Percentiles rank a stretch among this genome's conserved stretches.
These are phyloP conservation scores for Brachyptera putata DNA, from an alignment of 2,888 invertebrate species.

Conservation along the genomic window DNA sequence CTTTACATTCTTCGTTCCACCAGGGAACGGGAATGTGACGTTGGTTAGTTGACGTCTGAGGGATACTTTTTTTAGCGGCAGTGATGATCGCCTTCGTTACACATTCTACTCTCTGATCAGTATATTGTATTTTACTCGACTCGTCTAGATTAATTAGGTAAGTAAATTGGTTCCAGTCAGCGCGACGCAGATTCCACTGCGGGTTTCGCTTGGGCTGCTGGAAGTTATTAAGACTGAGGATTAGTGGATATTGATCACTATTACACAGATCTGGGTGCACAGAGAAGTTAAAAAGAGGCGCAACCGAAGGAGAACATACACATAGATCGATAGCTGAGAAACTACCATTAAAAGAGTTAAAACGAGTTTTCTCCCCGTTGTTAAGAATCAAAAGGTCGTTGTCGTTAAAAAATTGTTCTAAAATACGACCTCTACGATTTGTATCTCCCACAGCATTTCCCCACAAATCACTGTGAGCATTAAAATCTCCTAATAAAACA, in stretches of 20 bases:
- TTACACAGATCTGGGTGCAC: neutral
- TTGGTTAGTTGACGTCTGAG: neutral
- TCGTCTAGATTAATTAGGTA: neutral
- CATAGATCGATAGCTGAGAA: neutral
- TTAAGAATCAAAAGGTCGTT: neutral
- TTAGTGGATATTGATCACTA: slow-evolving; percentile 1
- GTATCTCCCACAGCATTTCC: neutral
- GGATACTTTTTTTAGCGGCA: neutral
- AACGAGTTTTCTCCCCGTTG: neutral
- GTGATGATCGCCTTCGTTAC: neutral
- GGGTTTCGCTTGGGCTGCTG: too few relatives aligned
- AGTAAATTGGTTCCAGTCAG: neutral
- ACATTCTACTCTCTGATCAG: neutral
- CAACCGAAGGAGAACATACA: neutral
- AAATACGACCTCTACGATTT: slow-evolving; percentile 13
- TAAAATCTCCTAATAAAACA: slow-evolving; percentile 7
- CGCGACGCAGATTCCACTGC: neutral
- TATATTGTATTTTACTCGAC: neutral
- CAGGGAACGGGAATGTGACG: neutral
- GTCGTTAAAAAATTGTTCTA: slow-evolving; percentile 4
- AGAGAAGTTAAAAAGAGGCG: neutral
- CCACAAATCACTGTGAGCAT: slow-evolving; percentile 12
- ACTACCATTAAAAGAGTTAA: neutral
- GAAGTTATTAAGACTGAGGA: neutral
- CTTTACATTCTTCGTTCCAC: slow-evolving; percentile 14